Conservation (phyloP, 2,113 vertebrate species). For the Pangasianodon gigas region DNA sequence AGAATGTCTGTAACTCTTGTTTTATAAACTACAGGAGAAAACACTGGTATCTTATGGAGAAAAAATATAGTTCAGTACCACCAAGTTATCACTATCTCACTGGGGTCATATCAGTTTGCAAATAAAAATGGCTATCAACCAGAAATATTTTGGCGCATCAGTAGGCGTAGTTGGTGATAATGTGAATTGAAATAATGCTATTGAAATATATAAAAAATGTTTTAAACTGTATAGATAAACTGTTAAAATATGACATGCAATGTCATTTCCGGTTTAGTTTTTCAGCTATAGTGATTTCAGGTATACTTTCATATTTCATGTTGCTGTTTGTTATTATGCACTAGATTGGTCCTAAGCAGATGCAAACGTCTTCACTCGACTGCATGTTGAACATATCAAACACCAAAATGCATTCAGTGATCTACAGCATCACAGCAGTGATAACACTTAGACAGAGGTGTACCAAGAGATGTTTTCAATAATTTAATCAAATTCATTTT, state of each 20-base stretch:
- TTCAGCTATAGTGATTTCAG: background rate
- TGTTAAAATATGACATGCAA: background rate
- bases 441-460: background rate
- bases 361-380: background rate
- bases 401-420: background rate
- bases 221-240: background rate
- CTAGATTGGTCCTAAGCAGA: background rate
- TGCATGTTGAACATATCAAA: background rate
- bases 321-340: background rate
- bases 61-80: background rate
- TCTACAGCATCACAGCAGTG: background rate
- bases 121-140: background rate
- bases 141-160: background rate
- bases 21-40: background rate
- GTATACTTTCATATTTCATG: background rate
- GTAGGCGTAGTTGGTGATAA: background rate
- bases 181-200: background rate
- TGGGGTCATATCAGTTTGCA: background rate
- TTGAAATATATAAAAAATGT: background rate
- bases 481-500: slow-evolving; percentile 34
- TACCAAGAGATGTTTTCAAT: slow-evolving; percentile 2
- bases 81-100: background rate
- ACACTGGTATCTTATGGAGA: background rate
- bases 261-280: background rate
- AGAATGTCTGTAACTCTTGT: background rate